Conservation (phyloP, 1,140 invertebrate genomes). For the Panonychus citri region DNA sequence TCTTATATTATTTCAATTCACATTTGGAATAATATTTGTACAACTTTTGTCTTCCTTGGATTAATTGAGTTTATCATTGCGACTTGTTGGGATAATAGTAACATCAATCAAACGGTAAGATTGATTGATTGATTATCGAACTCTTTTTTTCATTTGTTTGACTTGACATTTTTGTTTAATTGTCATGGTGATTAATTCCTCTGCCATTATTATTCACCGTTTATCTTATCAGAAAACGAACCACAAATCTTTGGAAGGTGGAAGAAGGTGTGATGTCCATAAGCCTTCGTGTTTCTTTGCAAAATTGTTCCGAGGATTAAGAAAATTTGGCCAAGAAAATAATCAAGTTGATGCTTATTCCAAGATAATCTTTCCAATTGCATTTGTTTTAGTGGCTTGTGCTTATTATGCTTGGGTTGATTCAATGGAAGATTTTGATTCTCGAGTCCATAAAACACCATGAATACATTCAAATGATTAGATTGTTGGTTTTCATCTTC, state of each 20-base stretch:
- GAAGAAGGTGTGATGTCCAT: too few species aligned
- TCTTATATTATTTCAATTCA: constrained; percentile 31
- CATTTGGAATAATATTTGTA: constrained; percentile 35
- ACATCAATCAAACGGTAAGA: not conserved
- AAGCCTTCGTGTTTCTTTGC: not conserved
- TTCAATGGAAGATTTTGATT: not conserved
- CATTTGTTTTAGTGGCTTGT: constrained; percentile 54
- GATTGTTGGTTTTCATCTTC: too few species aligned
- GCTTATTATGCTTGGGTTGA: constrained; percentile 32
- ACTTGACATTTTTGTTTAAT: too few species aligned
- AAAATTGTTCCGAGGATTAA: not conserved
- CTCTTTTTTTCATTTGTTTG: too few species aligned
- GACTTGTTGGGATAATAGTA: constrained; percentile 33
- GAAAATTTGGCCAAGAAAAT: not conserved
- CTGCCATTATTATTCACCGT: too few species aligned
- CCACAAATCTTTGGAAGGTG: too few species aligned
- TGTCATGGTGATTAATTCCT: too few species aligned
- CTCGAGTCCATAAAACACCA: not conserved
- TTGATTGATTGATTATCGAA: not conserved
- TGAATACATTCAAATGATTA: too few species aligned
- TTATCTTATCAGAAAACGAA: too few species aligned
- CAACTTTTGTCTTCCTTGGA: constrained; percentile 60
- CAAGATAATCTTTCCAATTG: constrained; percentile 43
- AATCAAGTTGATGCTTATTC: not conserved
- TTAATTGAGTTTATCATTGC: constrained; percentile 63